Base-by-base conservation (phyloP, 2,888 invertebrate genomes). In the Pristionchus exspectatus region DNA sequence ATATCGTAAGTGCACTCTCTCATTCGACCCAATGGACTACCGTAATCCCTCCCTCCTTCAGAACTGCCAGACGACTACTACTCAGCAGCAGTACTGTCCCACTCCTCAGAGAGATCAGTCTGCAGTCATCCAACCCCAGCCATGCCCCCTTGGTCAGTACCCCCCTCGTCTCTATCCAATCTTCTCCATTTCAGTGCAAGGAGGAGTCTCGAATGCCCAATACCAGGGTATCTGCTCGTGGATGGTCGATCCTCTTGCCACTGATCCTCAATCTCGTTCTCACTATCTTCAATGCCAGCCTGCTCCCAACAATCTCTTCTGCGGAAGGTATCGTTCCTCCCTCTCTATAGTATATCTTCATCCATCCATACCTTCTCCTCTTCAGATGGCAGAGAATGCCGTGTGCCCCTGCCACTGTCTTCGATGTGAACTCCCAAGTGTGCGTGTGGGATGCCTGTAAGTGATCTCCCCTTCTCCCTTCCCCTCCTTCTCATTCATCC, bases 171-270 rank as follows among this genome's bases (percentile, higher is more conserved):
- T 50, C 77, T 77, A 24, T 77, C 44, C 44, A 77, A 44, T 77
- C 38, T 3, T 10, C 18, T 38, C 69, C 24, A 12, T 18, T 87
- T 66, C 91, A 91, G 94, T 94, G 66, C 94, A 94, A 91, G 94
- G 94, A 90, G 94, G 94, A 90, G 92, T 93, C 30, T 90, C 92
- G 90, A 94, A 93, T 85, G 95, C 95, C n/a, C 93, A 93, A 63
- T 94, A 94, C 90, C 93, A 94, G 90, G 94, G 94, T 86, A 93
- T 95, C 91, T 95, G 95, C 93, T 94, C 94, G 33, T 95, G 95
- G 95, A 95, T 95, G 95, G 90, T 95, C 85, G 95, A 95, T 90
- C 95, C 95, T 50, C 91, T 95, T 90, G 94, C 94, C 90, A 91
- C 92, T 63, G 93, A 94, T 89, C 94, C 95, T 69, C 93, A 93